Evolutionary conservation across 2,888 invertebrate species (phyloP), one percentile per base, ranked within the genome.

Genomic region (Ophion ventricosus): DNA sequence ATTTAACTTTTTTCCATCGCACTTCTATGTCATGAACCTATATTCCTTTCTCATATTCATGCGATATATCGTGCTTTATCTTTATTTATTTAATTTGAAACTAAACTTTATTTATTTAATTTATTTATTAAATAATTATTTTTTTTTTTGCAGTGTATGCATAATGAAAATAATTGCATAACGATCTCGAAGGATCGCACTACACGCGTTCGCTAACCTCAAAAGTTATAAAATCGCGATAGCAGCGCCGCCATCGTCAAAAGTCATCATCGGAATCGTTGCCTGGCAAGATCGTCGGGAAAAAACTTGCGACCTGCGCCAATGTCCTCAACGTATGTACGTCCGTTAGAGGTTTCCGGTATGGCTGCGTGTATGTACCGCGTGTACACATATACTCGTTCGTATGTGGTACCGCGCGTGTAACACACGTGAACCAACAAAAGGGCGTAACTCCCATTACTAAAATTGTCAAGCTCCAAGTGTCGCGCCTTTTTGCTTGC

Each of bases 301-400:
- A 35, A 56, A 35, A 75, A 54, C 56, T 67, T 57, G 43, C 25
- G 49, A 4, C 43, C 87, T 66, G 66, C 87, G 87, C 87, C 87
- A 78, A 83, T 87, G 86, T 43, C 17, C 11, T 17, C 26, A 43
- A 26, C n/a, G 25, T 74, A 54, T 67, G 75, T 69, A 76, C 86
- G 84, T 77, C 86, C 81, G 83, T 82, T 83, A 74, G 81, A 83
- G 77, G 84, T 82, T 87, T 86, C 87, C 87, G 86, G 77, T 85
- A 83, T 67, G 67, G 80, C 54, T 63, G 29, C 66, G 35, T n/a
- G 25, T 43, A 49, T 57, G 35, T 49, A 67, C n/a, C n/a, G n/a
- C 20, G 43, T 26, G 25, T 49, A 49, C 25, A 25, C 29, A n/a
- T 26, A 29, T 70, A 25, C 80, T 63, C 20, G 54, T 64, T 2